A percentile compares a stretch with the other conserved stretches of the same genome.
These are phyloP conservation scores for Merops nubicus DNA, from an alignment of 2,113 vertebrate genomes.

Conservation along the genomic window DNA sequence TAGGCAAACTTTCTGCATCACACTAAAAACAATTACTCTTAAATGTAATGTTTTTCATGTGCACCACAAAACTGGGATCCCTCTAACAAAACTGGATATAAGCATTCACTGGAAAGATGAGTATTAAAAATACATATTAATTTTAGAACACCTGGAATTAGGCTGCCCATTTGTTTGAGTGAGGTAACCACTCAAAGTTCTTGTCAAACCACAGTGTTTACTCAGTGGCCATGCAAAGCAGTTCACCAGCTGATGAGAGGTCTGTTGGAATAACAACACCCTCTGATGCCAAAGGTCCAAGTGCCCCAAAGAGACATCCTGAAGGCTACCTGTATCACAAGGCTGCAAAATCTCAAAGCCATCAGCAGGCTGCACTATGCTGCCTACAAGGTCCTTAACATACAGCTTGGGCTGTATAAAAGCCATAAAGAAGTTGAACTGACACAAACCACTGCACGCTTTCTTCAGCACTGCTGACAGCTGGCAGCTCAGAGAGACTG, in stretches of 20 bases:
- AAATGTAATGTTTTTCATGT: not conserved
- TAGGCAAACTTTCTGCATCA: fast-evolving
- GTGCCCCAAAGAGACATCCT: not conserved
- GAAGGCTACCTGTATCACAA: not conserved
- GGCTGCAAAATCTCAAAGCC: not conserved
- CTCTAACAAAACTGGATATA: not conserved
- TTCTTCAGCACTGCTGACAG: not conserved
- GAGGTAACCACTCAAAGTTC: not conserved
- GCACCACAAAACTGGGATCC: not conserved
- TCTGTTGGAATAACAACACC: not conserved
- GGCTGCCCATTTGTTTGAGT: not conserved
- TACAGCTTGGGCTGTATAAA: not conserved
- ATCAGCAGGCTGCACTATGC: not conserved
- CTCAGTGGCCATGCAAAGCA: not conserved
- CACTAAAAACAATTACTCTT: not conserved
- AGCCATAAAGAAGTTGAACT: not conserved
- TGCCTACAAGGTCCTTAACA: not conserved
- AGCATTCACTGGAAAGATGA: not conserved
- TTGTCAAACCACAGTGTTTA: not conserved
- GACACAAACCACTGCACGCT: not conserved
- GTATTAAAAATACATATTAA: not conserved
- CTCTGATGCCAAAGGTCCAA: not conserved
- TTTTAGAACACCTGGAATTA: not conserved
- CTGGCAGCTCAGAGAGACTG: not conserved
- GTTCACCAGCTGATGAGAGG: not conserved